phyloP scores from a whole-genome alignment of 2,113 vertebrate genomes.

The Poeciliopsis prolifica region DNA sequence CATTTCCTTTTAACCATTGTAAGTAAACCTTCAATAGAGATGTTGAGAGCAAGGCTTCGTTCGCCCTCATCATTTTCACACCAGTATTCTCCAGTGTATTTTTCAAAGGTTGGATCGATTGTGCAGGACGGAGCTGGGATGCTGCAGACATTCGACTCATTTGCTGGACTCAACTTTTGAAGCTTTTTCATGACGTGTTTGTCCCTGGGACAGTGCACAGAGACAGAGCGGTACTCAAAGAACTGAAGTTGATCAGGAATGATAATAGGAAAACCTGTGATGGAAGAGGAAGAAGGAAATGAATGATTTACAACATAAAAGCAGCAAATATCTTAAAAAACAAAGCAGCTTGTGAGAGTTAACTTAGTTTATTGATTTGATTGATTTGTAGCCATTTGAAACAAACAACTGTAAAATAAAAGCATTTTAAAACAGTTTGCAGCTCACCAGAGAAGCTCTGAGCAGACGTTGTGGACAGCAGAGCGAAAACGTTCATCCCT shows the following conservation, averaged over 20 bases:
- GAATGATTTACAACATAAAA: too few species aligned
- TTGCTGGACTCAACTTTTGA: accelerated
- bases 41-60: not conserved
- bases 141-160: accelerated
- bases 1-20: too few species aligned
- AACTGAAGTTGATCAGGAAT: conserved; percentile 4
- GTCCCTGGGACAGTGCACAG: not conserved
- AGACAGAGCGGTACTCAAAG: not conserved
- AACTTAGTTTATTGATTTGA: too few species aligned
- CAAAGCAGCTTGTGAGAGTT: too few species aligned
- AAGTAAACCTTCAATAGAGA: conserved; percentile 17
- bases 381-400: too few species aligned
- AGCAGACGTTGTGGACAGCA: not conserved
- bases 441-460: not conserved
- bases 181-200: accelerated
- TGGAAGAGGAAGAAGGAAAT: too few species aligned
- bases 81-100: conserved; percentile 30
- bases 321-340: too few species aligned
- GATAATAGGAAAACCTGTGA: not conserved
- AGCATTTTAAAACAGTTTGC: not conserved
- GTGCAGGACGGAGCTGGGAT: not conserved
- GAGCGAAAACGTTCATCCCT: not conserved
- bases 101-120: accelerated
- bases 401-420: not conserved
- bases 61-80: conserved; percentile 19